phyloP scores from a whole-genome alignment of 1,140 invertebrate genomes.

The Aphelenchoides fujianensis region DNA sequence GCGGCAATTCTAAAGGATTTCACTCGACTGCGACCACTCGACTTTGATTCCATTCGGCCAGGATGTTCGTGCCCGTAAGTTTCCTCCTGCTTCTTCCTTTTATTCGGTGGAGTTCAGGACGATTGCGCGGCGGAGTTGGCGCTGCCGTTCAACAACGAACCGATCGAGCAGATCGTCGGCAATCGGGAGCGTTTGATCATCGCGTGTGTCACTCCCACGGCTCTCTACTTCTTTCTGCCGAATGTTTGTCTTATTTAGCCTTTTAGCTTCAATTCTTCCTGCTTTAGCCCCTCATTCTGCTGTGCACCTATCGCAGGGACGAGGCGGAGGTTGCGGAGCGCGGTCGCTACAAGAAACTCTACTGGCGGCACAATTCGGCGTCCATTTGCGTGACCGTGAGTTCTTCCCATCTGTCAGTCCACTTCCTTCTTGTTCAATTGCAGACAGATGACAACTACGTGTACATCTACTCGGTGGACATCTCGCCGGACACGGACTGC shows the following conservation, averaged over 20 bases:
- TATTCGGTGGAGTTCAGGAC: conserved; percentile 35
- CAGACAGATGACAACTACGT: conserved; percentile 42
- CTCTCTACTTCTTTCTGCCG: conserved; percentile 40
- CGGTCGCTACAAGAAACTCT: conserved; percentile 34
- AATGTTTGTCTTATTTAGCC: too few relatives aligned
- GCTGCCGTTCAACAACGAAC: conserved; percentile 24
- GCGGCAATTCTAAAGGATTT: too few relatives aligned
- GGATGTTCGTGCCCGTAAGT: conserved; percentile 11
- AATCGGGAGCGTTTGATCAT: conserved; percentile 46
- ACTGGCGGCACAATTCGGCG: conserved; percentile 47
- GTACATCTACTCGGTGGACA: conserved; percentile 44
- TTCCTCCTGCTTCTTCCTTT: too few relatives aligned
- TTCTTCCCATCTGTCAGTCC: neutral
- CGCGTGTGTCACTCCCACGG: conserved; percentile 33
- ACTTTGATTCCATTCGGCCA: neutral
- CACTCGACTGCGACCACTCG: too few relatives aligned
- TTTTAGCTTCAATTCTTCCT: neutral
- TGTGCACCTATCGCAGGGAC: conserved; percentile 40
- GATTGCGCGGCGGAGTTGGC: conserved; percentile 26
- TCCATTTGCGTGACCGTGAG: conserved; percentile 44
- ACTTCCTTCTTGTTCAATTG: conserved; percentile 25
- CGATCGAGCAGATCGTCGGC: conserved; percentile 32
- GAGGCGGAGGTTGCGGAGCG: conserved; percentile 37
- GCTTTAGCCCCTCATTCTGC: conserved; percentile 44
- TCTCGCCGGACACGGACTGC: conserved; percentile 30